Percentiles rank a stretch among this genome's conserved stretches.
These are phyloP conservation scores for Arion vulgaris DNA, from an alignment of 1,140 invertebrate species.

Conservation along the genomic window DNA sequence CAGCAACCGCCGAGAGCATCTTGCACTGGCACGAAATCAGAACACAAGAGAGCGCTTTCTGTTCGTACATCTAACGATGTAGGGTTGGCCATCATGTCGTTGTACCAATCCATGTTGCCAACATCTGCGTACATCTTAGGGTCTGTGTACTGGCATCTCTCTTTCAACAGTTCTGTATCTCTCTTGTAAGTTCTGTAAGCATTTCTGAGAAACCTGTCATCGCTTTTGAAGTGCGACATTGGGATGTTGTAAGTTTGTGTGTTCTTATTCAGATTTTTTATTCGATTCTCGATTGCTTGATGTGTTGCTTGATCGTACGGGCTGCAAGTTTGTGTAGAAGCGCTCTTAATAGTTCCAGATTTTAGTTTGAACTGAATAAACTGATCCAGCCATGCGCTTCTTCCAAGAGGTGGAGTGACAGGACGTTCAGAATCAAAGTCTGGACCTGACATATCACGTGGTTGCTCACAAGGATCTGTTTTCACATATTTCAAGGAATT, in stretches of 20 bases:
- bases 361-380: background rate
- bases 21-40: background rate
- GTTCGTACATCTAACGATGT: background rate
- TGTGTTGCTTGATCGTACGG: background rate
- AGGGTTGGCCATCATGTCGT: background rate
- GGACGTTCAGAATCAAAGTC: background rate
- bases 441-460: background rate
- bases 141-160: background rate
- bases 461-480: background rate
- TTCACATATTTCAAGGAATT: background rate
- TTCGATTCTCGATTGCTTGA: background rate
- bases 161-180: slow-evolving; percentile 1
- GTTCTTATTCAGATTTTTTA: background rate
- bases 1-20: slow-evolving; percentile 5
- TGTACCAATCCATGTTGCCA: background rate
- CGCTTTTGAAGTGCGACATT: slow-evolving; percentile 10
- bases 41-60: background rate
- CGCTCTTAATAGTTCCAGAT: background rate
- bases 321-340: background rate
- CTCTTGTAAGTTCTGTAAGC: background rate
- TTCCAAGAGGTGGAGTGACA: background rate
- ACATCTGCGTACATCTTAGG: background rate
- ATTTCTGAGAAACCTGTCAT: background rate
- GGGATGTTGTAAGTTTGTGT: background rate
- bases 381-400: background rate